A percentile compares a stretch with the other conserved stretches of the same genome.
phyloP scores from a whole-genome alignment of 2,888 invertebrate genomes.

The Heterodera filipjevi region DNA sequence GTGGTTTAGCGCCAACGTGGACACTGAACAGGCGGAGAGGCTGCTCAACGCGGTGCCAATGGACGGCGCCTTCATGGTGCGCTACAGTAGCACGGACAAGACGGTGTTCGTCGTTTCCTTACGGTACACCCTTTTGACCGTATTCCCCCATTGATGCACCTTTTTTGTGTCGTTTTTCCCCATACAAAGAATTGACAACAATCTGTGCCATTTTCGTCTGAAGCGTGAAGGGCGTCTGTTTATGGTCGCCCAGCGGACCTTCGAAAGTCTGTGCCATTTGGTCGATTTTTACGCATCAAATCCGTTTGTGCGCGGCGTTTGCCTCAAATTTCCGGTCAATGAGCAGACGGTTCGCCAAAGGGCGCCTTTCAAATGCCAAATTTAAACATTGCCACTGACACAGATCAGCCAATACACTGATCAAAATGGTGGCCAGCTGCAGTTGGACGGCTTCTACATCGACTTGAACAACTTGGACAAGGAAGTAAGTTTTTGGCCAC shows the following conservation, averaged over 20 bases:
- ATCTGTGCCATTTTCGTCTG: constrained; percentile 94
- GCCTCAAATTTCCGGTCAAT: constrained; percentile 72
- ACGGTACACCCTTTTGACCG: not conserved
- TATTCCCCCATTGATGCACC: no score
- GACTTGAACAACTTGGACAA: constrained; percentile 53
- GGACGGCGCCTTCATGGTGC: constrained; percentile 88
- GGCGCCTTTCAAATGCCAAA: not conserved
- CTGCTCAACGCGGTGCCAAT: constrained; percentile 80
- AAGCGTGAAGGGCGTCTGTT: constrained; percentile 71
- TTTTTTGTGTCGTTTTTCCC: not conserved
- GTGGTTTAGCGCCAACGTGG: constrained; percentile 59
- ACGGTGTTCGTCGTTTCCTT: constrained; percentile 66
- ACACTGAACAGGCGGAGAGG: constrained; percentile 71
- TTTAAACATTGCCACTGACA: not conserved
- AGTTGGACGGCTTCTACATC: constrained; percentile 57
- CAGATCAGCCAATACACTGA: constrained; percentile 11
- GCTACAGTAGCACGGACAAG: constrained; percentile 84
- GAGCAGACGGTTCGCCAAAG: constrained; percentile 52
- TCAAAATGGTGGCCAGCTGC: constrained; percentile 31
- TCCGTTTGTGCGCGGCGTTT: constrained; percentile 87
- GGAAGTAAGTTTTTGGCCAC: constrained; percentile 35
- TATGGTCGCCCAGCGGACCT: constrained; percentile 75
- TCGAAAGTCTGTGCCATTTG: constrained; percentile 92
- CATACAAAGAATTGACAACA: constrained; percentile 82
- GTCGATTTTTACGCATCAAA: constrained; percentile 87